Evolutionary conservation across 2,113 vertebrate genomes (phyloP), one percentile per base, ranked within the genome.

Genomic region (Rhabdomys dilectus): DNA sequence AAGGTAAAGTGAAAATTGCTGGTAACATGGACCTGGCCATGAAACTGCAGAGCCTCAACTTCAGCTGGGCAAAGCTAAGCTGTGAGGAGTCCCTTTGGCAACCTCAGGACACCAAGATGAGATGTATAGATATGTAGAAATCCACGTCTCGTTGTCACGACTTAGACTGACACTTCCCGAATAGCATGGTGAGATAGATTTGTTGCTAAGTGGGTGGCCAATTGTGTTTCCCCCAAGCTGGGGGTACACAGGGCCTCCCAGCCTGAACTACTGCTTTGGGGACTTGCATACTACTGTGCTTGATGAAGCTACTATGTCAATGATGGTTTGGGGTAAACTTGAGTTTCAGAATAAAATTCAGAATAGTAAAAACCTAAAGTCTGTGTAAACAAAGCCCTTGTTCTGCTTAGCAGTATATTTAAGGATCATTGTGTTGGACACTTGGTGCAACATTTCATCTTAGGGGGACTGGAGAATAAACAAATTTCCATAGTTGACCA

Each of bases 11-110:
- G 98, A 99, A 99, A 98, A 97, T 99, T 93, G 93, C 98, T 93
- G 99, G 99, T 75, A 99, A 99, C 98, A 99, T 99, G 99, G 99
- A 98, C 77, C 98, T 99, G 98, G 99, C 99, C 80, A 99, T 99
- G 99, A 99, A 99, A 98, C 99, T 99, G 95, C 99, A 99, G 97
- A 99, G 89, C 93, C 99, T 81, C 99, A 99, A 93, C 98, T 99
- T 75, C 97, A 98, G 89, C 98, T 99, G 0, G 99, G 96, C 96
- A 99, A 99, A 98, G 99, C 99, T 97, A 99, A 99, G 98, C 99
- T 99, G 98, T 99, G 99, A 99, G 92, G 89, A 92, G 80, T 73
- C n/a, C 21, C 58, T 88, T 80, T 86, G 66, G 75, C 88, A 77
- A 45, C 89, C 70, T 92, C 85, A 90, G 95, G 82, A 85, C 96